Evolutionary conservation across 2,888 invertebrate species (phyloP).

Genomic region (Drosophila mulleri): DNA sequence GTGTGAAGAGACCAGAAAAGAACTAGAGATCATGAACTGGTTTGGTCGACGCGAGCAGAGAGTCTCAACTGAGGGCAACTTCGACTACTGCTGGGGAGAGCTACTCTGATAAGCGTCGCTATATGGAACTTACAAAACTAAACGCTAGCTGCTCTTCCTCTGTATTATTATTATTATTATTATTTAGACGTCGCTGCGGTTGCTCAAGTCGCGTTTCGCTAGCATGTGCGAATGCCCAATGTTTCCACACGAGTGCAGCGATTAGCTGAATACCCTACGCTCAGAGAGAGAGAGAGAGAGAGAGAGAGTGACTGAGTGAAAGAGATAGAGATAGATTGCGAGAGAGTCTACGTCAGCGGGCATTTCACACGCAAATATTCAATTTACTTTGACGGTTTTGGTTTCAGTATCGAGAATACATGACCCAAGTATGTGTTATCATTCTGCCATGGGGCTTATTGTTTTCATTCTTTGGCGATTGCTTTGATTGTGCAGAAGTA

Average conservation of each 20-base stretch:
- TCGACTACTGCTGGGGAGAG: neutral
- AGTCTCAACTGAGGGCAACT: constrained; percentile 35
- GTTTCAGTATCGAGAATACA: constrained; percentile 34
- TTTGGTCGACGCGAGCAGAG: constrained; percentile 40
- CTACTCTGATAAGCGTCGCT: constrained; percentile 46
- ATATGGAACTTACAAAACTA: constrained; percentile 21
- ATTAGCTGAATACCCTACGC: constrained; percentile 50
- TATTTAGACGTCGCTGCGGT: constrained; percentile 14
- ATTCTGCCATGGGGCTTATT: constrained; percentile 23
- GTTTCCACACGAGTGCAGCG: constrained; percentile 47
- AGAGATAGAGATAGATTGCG: neutral
- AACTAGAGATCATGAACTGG: constrained; percentile 59
- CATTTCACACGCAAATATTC: constrained; percentile 58
- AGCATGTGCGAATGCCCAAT: constrained; percentile 58
- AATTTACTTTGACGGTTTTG: constrained; percentile 26
- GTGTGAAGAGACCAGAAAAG: constrained; percentile 16
- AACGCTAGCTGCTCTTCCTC: neutral
- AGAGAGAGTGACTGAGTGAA: neutral
- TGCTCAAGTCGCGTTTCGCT: constrained; percentile 50
- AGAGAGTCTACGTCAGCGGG: constrained; percentile 47
- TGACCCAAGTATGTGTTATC: constrained; percentile 20
- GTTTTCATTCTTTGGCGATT: constrained; percentile 22
- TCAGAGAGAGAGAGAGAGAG: neutral
- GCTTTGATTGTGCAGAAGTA: constrained; percentile 38
- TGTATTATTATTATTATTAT: constrained; percentile 21